phyloP scores from a whole-genome alignment of 1,140 invertebrate species.

The Drosophila lini region DNA sequence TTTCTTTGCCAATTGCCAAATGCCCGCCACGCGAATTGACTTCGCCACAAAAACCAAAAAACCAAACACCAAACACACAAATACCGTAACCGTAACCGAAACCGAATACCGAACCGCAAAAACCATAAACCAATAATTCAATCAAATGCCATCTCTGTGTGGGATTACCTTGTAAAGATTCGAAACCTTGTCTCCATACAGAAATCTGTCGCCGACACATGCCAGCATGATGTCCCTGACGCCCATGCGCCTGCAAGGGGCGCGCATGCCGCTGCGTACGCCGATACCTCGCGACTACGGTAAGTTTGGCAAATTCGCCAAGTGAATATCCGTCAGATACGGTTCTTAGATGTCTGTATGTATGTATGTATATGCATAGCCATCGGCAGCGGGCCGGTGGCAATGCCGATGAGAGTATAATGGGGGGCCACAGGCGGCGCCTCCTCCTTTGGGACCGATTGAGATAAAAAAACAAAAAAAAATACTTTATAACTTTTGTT shows the following conservation, averaged over 20 bases:
- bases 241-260: slow-evolving; percentile 85
- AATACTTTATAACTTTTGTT: slow-evolving; percentile 54
- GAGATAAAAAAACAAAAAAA: slow-evolving; percentile 11
- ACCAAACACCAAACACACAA: slow-evolving; percentile 13
- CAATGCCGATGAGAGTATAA: slow-evolving; percentile 23
- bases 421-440: slow-evolving; percentile 22
- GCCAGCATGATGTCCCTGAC: slow-evolving; percentile 83
- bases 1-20: slow-evolving; percentile 51
- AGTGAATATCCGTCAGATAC: slow-evolving; percentile 50
- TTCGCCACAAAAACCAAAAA: slow-evolving; percentile 15
- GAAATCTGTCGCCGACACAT: slow-evolving; percentile 84
- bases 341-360: slow-evolving; percentile 50
- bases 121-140: slow-evolving; percentile 28
- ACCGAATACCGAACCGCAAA: slow-evolving; percentile 15
- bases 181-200: slow-evolving; percentile 84
- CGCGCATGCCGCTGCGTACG: slow-evolving; percentile 89
- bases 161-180: slow-evolving; percentile 73
- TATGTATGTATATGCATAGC: slow-evolving; percentile 45
- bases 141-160: slow-evolving; percentile 22
- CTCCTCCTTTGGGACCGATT: slow-evolving; percentile 23
- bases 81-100: slow-evolving; percentile 14
- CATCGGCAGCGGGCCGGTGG: slow-evolving; percentile 3
- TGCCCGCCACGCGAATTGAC: slow-evolving; percentile 41
- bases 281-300: slow-evolving; percentile 94
- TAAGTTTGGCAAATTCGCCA: slow-evolving; percentile 86